Evolutionary conservation across 2,797 vertebrate species (phyloP), one percentile per base, ranked within the genome.

Genomic region (Toxotes lorentzi): DNA sequence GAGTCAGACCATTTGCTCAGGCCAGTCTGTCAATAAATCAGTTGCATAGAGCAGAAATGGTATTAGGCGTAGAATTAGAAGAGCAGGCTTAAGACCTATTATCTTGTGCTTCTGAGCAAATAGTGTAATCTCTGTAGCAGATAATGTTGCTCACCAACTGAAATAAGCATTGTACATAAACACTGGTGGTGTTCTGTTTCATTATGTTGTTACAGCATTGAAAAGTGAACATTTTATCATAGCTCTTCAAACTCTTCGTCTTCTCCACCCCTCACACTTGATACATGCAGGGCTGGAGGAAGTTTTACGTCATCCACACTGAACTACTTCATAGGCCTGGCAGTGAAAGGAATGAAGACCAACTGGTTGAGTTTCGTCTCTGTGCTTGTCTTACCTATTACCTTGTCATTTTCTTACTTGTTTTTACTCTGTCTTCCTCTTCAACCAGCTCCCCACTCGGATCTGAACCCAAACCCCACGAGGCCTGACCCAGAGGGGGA

Each of bases 401-500:
- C 47, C 30, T 66, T n/a, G 45, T 72, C n/a, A 38, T 74, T 84
- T 68, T 47, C 77, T 81, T 65, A 70, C 75, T 67, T 77, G 59
- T 82, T 85, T 75, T 74, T 16, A 11, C 72, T 79, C 67, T 71
- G n/a, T 82, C 57, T 79, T 41, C 85, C 38, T 77, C 54, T 88
- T 73, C 8, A 1, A 56, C 47, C 85, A 93, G 92, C 90, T 92
- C 79, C 88, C 19, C 64, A 66, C 50, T 73, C 88, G 13, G 73
- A 78, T 58, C 74, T 83, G 17, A 88, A 91, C 32, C 21, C 43
- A 3, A 91, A 78, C 40, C 83, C 83, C 3, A 71, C 64, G 0
- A 89, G 90, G 70, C 91, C 91, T 3, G 93, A 91, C 41, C 91
- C 90, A 0, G 93, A 95, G 68, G 93, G 93, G 66, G 86, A 88